Evolutionary conservation across 1,140 invertebrate species (phyloP).

Genomic region (Leucophenga varia): DNA sequence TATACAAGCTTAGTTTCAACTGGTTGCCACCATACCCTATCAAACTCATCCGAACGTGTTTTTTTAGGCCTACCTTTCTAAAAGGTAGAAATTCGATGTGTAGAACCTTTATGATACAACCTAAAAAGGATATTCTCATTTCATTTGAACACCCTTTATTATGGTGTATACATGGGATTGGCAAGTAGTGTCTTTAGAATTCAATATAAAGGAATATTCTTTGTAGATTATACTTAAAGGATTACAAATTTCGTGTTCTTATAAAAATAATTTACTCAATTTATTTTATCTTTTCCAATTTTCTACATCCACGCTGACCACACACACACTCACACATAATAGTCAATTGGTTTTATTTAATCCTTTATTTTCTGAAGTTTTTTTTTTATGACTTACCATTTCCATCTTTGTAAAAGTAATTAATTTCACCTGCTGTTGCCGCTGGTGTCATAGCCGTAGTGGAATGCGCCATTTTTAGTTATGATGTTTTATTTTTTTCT

Average conservation of each 20-base stretch:
- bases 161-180: too few species aligned
- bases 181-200: too few species aligned
- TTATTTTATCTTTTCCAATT: neutral
- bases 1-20: too few species aligned
- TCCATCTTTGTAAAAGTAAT: conserved; percentile 48
- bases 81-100: too few species aligned
- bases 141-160: too few species aligned
- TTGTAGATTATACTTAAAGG: too few species aligned
- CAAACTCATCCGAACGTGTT: too few species aligned
- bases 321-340: neutral
- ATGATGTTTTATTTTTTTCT: conserved; percentile 2
- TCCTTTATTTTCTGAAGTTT: neutral
- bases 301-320: neutral
- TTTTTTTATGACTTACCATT: conserved; percentile 38
- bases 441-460: conserved; percentile 27
- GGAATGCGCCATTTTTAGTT: conserved; percentile 46
- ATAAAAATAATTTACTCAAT: neutral
- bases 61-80: too few species aligned
- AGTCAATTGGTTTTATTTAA: neutral
- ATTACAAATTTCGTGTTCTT: neutral
- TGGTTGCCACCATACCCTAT: too few species aligned
- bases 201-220: too few species aligned
- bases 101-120: too few species aligned
- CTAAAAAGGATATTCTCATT: too few species aligned
- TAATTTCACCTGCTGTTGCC: conserved; percentile 41